Percentiles rank a stretch among this genome's conserved stretches.
Conservation (phyloP, 1,140 invertebrate genomes). For the Apolygus lucorum region DNA sequence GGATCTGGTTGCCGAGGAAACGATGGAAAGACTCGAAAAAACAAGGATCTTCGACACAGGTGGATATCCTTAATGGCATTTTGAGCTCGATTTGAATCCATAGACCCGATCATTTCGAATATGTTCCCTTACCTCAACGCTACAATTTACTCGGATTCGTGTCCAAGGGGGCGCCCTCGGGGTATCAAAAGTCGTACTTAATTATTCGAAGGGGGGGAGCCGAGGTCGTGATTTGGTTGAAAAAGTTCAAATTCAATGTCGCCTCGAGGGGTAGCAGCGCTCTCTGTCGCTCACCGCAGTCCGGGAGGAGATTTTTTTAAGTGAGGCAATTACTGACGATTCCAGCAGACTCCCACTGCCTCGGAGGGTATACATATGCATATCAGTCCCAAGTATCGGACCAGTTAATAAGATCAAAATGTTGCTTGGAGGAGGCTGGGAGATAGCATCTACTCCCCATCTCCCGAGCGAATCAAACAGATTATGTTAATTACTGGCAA, state of each 20-base stretch:
- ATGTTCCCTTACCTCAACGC: not conserved
- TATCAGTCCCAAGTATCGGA: constrained; percentile 18
- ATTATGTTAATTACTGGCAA: constrained; percentile 23
- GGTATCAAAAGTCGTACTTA: constrained; percentile 9
- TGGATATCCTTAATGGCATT: constrained; percentile 4
- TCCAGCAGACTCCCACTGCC: constrained; percentile 16
- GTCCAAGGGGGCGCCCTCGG: not conserved
- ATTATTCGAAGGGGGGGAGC: constrained; percentile 6
- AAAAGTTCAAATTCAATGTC: constrained; percentile 20
- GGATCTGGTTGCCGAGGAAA: too few species aligned
- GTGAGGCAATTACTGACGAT: constrained; percentile 22
- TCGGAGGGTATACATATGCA: constrained; percentile 21
- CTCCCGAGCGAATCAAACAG: constrained; percentile 22
- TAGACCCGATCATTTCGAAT: constrained; percentile 12
- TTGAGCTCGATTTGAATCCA: constrained; percentile 8
- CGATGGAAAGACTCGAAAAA: too few species aligned
- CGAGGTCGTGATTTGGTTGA: constrained; percentile 12
- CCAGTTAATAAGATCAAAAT: constrained; percentile 24
- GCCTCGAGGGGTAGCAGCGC: constrained; percentile 11
- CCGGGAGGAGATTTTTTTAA: not conserved
- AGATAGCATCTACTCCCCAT: constrained; percentile 18
- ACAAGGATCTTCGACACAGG: too few species aligned
- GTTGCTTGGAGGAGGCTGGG: constrained; percentile 3
- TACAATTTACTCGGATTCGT: not conserved
- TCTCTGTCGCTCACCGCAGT: not conserved